A percentile compares a stretch with the other conserved stretches of the same genome.
These are phyloP conservation scores for Psittacus erithacus DNA, from an alignment of 2,113 vertebrate genomes.

Conservation along the genomic window DNA sequence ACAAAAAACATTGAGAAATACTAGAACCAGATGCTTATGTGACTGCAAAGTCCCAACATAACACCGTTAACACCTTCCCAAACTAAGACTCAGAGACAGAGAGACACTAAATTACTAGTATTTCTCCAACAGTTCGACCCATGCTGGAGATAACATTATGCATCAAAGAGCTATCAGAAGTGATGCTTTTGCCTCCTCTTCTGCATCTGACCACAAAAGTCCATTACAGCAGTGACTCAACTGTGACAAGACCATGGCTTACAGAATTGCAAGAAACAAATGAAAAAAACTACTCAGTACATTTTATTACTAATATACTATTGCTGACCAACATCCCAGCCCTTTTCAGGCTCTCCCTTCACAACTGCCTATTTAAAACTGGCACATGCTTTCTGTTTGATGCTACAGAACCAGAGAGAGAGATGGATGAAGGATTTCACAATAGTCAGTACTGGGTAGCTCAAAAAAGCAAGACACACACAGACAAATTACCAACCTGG, in stretches of 20 bases:
- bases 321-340: neutral
- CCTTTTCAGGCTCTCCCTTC: neutral
- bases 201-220: neutral
- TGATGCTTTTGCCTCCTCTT: neutral
- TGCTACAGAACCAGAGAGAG: neutral
- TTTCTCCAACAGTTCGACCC: neutral
- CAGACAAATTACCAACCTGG: neutral
- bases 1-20: neutral
- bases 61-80: neutral
- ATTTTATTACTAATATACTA: neutral
- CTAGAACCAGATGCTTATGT: neutral
- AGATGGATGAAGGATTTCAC: neutral
- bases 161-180: neutral
- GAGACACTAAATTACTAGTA: neutral
- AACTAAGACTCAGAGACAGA: neutral
- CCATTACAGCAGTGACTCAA: neutral
- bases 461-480: neutral
- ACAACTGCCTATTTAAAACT: neutral
- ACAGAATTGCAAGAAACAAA: neutral
- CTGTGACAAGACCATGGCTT: neutral
- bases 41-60: neutral
- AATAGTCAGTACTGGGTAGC: neutral
- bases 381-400: neutral
- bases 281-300: neutral
- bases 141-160: neutral